Evolutionary conservation across 1,140 invertebrate species (phyloP).

Genomic region (Dendroctonus ponderosae): DNA sequence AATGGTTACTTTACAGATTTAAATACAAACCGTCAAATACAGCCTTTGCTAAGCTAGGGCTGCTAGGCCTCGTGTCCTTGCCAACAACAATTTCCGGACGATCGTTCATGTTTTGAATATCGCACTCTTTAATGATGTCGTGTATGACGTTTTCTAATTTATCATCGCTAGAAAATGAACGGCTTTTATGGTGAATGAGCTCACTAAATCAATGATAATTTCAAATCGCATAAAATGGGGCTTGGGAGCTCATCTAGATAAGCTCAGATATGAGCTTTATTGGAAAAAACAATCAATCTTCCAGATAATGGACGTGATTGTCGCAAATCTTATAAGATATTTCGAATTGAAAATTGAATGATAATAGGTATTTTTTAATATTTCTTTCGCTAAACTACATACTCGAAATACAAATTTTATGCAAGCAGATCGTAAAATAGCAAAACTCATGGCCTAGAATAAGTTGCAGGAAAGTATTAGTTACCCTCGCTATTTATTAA

Average conservation of each 20-base stretch:
- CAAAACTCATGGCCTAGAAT: too few species aligned
- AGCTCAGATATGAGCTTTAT: too few species aligned
- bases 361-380: too few species aligned
- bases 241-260: too few species aligned
- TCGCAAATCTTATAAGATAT: too few species aligned
- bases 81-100: conserved; percentile 67
- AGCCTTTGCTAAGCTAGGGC: conserved; percentile 67
- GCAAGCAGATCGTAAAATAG: too few species aligned
- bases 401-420: too few species aligned
- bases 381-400: too few species aligned
- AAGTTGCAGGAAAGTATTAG: too few species aligned
- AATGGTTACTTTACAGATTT: not conserved
- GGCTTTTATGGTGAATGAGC: not conserved
- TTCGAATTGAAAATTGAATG: too few species aligned
- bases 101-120: conserved; percentile 67
- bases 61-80: conserved; percentile 66
- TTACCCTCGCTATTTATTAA: not conserved
- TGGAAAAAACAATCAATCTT: too few species aligned
- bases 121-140: conserved; percentile 57
- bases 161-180: conserved; percentile 57
- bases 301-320: too few species aligned
- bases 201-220: conserved; percentile 5
- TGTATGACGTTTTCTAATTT: conserved; percentile 59
- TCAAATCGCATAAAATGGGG: not conserved
- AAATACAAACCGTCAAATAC: conserved; percentile 55